Base-by-base conservation (phyloP, 2,113 vertebrate genomes). In the Austrofundulus limnaeus region DNA sequence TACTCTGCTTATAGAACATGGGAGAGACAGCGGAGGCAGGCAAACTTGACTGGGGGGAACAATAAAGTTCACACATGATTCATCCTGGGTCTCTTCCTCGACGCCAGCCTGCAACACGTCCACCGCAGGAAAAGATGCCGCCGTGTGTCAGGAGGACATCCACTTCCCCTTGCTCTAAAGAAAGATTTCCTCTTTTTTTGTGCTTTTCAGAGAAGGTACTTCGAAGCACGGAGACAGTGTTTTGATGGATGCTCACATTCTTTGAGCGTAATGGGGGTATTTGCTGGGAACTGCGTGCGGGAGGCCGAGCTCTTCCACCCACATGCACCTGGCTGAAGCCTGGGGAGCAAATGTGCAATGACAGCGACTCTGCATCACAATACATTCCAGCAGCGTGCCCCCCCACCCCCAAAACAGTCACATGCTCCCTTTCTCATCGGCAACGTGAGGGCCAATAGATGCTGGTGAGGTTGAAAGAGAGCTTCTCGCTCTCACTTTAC, bases 21-120 rank as follows among this genome's bases (percentile, higher is more conserved):
- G 85, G 84, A 89, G 89, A 71, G 66, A 42, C 62, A 62, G 52
- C 77, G 77, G 68, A 84, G 84, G 78, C 60, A 52, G 70, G 61
- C 67, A 25, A 41, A 68, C 38, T 34, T 73, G 83, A 85, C 82
- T 70, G 74, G 52, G 61, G n/a, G 82, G 79, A 91, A 91, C 90
- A 91, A 92, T 90, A 67, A 78, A 48, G 85, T 89, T 89, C 82
- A 85, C 61, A 42, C 81, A 76, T 87, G 72, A 90, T 85, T 88
- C 84, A 88, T 88, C 55, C 69, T 10, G 0, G 60, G 76, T 72
- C 75, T 77, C 84, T 83, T 88, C 83, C 80, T 72, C 23, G 85
- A 87, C 84, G 70, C 83, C 84, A 85, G 49, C 31, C 3, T 16
- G 39, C 67, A 41, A 23, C 56, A 25, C 51, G 15, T 49, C 61